Percentiles rank a stretch among this genome's conserved stretches.
Evolutionary conservation across 2,113 vertebrate genomes (phyloP).

Genomic region (Phalacrocorax pelagicus): DNA sequence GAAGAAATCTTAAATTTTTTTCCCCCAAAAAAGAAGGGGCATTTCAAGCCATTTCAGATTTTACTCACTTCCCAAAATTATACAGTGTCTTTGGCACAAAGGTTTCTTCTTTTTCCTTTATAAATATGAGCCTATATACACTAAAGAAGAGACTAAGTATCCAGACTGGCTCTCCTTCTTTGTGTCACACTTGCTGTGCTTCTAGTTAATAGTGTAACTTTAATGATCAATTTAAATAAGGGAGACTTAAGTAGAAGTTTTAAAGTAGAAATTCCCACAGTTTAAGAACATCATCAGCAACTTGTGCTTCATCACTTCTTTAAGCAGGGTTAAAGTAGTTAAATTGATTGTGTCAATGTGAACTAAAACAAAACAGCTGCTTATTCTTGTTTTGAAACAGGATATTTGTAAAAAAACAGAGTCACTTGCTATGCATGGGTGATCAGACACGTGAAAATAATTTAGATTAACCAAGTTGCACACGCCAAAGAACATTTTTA

Average conservation of each 20-base stretch:
- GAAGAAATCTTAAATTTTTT: neutral
- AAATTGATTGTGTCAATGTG: conserved; percentile 39
- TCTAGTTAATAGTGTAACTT: conserved; percentile 38
- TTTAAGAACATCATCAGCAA: conserved; percentile 48
- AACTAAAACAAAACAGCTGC: conserved; percentile 47
- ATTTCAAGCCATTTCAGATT: neutral
- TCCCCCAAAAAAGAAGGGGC: neutral
- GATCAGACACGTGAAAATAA: conserved; percentile 47
- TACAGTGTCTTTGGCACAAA: neutral
- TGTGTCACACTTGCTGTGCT: neutral
- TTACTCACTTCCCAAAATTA: neutral
- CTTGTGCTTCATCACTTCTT: conserved; percentile 45
- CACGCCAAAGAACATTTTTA: conserved; percentile 13
- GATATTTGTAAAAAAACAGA: conserved; percentile 54
- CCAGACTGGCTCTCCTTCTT: neutral
- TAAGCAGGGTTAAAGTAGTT: conserved; percentile 49
- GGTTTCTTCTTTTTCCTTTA: neutral
- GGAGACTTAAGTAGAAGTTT: conserved; percentile 17
- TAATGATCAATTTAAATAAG: conserved; percentile 59
- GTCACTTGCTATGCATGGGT: conserved; percentile 6
- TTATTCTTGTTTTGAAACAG: conserved; percentile 50
- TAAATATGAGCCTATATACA: neutral
- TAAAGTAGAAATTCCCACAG: conserved; percentile 39
- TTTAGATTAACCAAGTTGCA: conserved; percentile 52
- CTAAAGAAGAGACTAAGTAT: neutral